A percentile compares a stretch with the other conserved stretches of the same genome.
Evolutionary conservation across 2,888 invertebrate genomes (phyloP).

Genomic region (Acrocyrtus sp.): DNA sequence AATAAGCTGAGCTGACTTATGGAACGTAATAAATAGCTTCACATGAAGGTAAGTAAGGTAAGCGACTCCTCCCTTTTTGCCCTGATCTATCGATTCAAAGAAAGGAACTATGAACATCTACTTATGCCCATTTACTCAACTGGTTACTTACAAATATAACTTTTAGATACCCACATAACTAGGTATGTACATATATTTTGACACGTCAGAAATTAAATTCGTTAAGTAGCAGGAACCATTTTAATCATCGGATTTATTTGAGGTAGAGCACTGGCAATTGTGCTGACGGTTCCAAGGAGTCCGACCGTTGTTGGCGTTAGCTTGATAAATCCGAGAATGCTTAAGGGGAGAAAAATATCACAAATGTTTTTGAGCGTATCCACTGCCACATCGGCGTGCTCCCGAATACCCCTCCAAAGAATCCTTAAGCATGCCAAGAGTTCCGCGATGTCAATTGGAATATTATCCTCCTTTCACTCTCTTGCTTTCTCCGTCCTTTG

Average conservation of each 20-base stretch:
- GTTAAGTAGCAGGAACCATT: slow-evolving; percentile 61
- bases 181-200: background rate
- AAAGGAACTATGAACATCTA: too few relatives aligned
- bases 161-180: too few relatives aligned
- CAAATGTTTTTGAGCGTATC: slow-evolving; percentile 88
- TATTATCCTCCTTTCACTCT: background rate
- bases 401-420: slow-evolving; percentile 62
- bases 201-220: too few relatives aligned
- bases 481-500: too few relatives aligned
- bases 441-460: slow-evolving; percentile 12
- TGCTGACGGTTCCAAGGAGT: slow-evolving; percentile 81
- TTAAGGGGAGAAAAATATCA: slow-evolving; percentile 87
- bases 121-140: too few relatives aligned
- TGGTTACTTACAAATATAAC: too few relatives aligned
- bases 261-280: slow-evolving; percentile 80
- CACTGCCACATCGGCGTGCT: slow-evolving; percentile 76
- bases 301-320: slow-evolving; percentile 83
- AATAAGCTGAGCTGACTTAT: too few relatives aligned
- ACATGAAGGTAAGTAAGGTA: too few relatives aligned
- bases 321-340: slow-evolving; percentile 81
- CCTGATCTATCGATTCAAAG: too few relatives aligned
- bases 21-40: too few relatives aligned
- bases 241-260: slow-evolving; percentile 78
- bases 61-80: too few relatives aligned
- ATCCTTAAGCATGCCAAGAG: slow-evolving; percentile 9